Base-by-base conservation (phyloP, 2,888 invertebrate genomes). In the Macaria notata region DNA sequence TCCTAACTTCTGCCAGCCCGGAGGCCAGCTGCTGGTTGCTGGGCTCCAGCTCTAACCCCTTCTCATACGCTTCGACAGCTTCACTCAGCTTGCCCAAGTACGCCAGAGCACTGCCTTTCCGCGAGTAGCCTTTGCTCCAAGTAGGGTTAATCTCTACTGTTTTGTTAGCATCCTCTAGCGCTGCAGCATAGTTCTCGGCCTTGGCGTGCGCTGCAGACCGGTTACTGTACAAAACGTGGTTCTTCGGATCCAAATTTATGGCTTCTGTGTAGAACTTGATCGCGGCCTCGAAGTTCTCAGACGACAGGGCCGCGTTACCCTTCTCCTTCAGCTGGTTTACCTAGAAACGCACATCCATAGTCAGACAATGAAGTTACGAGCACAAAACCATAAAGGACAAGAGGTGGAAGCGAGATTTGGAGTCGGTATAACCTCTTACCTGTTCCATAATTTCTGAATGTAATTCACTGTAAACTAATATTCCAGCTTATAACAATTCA, bases 201-300 rank as follows among this genome's bases (percentile, higher is more conserved):
- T 97, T 98, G 1, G 97, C 96, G 76, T 95, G 95, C 4, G 98
- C 98, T 4, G 98, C 98, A 0, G 98, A 98, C 54, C 98, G 94
- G 85, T 98, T 98, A 71, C 98, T 98, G 76, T 93, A 98, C 31
- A 98, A 92, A 76, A 98, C 97, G 92, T 98, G 96, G 90, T 98
- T 98, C 41, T 92, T 93, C 0, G 92, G 91, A 78, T 98, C 98
- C 60, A 97, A 81, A 9, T 91, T 86, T 63, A 98, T 97, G 4
- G 97, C 98, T 73, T 96, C 94, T 3, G 96, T 93, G 78, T 98
- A 98, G 70, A 86, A 93, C 64, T 94, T 93, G 51, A 98, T 92
- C 0, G 98, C 98, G 66, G 96, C 96, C 6, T 95, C 94, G 65
- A 94, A 95, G 56, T 96, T 95, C 49, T 95, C 95, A 9, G 94